Base-by-base conservation (phyloP, 2,888 invertebrate species). In the Drosophila greeni region DNA sequence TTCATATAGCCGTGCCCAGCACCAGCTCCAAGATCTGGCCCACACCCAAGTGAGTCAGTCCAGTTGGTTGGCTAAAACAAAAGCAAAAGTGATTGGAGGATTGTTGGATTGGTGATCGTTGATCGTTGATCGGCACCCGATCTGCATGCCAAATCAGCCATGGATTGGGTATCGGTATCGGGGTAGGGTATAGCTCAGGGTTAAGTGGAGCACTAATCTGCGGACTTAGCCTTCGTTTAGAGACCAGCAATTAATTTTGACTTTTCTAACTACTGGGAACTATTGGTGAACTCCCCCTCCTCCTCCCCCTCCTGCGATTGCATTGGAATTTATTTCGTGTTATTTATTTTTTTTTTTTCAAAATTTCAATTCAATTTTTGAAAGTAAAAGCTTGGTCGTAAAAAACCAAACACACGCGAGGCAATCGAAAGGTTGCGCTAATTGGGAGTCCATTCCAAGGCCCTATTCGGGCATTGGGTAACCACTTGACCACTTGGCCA, bases 331-430 rank as follows among this genome's bases (percentile, higher is more conserved):
- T 26, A 26, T 45, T 20, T 47, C 29, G 45, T 47, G 45, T 29
- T 29, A 16, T 7, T 12, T 29, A 26, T 14, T 43, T 31, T 29
- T 31, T 24, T 37, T 37, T 36, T n/a, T n/a, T 36, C 16, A 24
- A 45, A 45, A 29, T 45, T 45, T 45, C n/a, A n/a, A 29, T 29
- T 45, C 18, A 5, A 8, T 29, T 47, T 82, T 82, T 76, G 82
- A 82, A 82, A 82, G 84, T 84, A 82, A 81, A 84, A 84, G 84
- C 79, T 82, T 39, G 9, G 29, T 8, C 29, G 29, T 45, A 39
- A 45, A 43, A 42, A 36, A 36, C 9, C 61, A 64, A 64, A 70
- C 70, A 70, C 57, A 39, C 56, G 59, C 52, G 11, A 40, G 40
- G 40, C 51, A 47, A 49, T 70, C 49, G 55, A 62, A 81, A 71